These are phyloP conservation scores for Pristionchus entomophagus DNA, from an alignment of 2,888 invertebrate species.

Conservation along the genomic window DNA sequence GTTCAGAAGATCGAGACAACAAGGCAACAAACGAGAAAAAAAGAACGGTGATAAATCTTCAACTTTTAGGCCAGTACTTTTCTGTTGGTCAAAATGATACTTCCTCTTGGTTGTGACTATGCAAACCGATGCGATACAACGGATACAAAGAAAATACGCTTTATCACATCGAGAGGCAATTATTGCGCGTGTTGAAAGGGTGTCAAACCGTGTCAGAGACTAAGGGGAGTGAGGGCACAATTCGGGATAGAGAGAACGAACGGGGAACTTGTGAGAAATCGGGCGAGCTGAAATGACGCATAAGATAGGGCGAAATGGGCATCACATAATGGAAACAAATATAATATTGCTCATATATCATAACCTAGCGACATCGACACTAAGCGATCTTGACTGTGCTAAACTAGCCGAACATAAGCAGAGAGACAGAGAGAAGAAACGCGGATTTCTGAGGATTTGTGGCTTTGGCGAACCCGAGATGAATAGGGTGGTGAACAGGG, in stretches of 20 bases:
- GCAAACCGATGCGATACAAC: not conserved
- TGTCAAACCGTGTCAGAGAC: not conserved
- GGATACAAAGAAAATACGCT: not conserved
- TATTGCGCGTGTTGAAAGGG: not conserved
- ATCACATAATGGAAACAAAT: not conserved
- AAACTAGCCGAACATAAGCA: not conserved
- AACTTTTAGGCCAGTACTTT: no score
- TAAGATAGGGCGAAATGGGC: no score
- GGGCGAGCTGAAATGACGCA: not conserved
- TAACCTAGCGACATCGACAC: not conserved
- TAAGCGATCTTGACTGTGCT: no score
- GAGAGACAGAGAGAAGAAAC: not conserved
- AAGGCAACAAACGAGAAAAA: not conserved
- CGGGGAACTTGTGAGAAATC: no score
- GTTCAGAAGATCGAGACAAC: not conserved
- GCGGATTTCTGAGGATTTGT: not conserved
- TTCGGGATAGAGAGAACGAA: not conserved
- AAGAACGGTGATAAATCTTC: no score
- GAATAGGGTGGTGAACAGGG: no score
- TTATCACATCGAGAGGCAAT: not conserved
- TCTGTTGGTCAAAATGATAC: no score
- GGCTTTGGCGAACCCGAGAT: not conserved
- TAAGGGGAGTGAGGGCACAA: conserved; percentile 23
- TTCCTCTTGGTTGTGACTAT: not conserved
- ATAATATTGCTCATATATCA: not conserved